These are phyloP conservation scores for Trilocha varians DNA, from an alignment of 2,888 invertebrate genomes.

Conservation along the genomic window DNA sequence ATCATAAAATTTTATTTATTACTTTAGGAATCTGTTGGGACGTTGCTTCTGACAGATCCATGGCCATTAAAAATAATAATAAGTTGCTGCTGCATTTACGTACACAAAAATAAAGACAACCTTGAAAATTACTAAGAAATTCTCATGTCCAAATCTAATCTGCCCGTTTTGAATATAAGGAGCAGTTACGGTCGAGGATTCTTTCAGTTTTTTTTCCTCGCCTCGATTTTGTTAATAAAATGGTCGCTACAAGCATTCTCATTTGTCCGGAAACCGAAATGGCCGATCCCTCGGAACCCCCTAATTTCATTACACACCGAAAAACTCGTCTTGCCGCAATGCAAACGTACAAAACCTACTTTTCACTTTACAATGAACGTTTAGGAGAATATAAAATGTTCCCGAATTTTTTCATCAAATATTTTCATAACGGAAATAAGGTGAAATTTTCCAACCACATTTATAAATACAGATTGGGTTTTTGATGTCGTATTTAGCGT, in stretches of 20 bases:
- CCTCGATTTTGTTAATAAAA: conserved; percentile 12
- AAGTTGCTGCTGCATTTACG: too few species aligned
- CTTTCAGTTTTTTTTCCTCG: conserved; percentile 6
- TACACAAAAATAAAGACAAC: not conserved
- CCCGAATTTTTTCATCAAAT: not conserved
- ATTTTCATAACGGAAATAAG: not conserved
- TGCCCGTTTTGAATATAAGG: conserved; percentile 1
- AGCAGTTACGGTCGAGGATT: conserved; percentile 6
- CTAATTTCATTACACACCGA: conserved; percentile 8
- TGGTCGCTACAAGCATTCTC: conserved; percentile 10
- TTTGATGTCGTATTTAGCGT: too few species aligned
- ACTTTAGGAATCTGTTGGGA: too few species aligned
- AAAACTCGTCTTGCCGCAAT: conserved; percentile 1
- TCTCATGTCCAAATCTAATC: not conserved
- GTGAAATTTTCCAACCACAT: too few species aligned
- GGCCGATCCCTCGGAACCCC: conserved; percentile 8
- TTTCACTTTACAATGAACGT: not conserved
- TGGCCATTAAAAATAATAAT: too few species aligned
- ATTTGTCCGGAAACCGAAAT: conserved; percentile 20
- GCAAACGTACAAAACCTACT: not conserved
- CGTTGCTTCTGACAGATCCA: too few species aligned
- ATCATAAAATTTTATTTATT: too few species aligned
- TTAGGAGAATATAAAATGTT: not conserved
- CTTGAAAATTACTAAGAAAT: not conserved
- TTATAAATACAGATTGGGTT: too few species aligned